Base-by-base conservation (phyloP, 2,888 invertebrate genomes). In the Prosopocoilus inquinatus region DNA sequence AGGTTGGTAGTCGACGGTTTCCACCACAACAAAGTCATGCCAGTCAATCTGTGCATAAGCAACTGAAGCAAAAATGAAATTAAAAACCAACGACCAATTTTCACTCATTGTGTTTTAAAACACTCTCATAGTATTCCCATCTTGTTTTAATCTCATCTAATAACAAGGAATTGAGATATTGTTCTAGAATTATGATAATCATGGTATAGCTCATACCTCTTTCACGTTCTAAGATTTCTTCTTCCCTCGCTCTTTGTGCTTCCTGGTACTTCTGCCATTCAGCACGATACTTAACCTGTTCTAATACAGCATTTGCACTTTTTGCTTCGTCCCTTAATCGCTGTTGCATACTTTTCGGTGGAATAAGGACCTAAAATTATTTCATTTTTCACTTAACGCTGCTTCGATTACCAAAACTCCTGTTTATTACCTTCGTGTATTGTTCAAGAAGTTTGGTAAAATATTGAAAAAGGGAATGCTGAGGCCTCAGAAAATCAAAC, bases 11-110 rank as follows among this genome's bases (percentile, higher is more conserved):
- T 99, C 99, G 0, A 99, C 98, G 0, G 98, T 98, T 79, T 99
- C 99, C 0, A 99, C 99, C 0, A 99, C 98, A 1, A 99, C 98
- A 77, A 99, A 99, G 77, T 99, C 98, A 75, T 99, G 99, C 99
- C 99, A 99, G 75, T 99, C 99, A 61, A 99, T 97, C 70, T 95
- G 95, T 0, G 97, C 96, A 75, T 99, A 99, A 0, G 93, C 93
- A 28, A 93, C 86, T 83, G 57, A 54, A 76, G 73, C 11, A 33
- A 8, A 9, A n/a, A 15, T 12, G 12, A 11, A 32, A 28, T 5
- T 28, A 47, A 7, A 41, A 12, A 9, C 39, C 1, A 13, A 7
- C 39, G 8, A 39, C 5, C n/a, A n/a, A n/a, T n/a, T n/a, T n/a
- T n/a, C n/a, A n/a, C n/a, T n/a, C n/a, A n/a, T n/a, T n/a, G n/a